A percentile compares a stretch with the other conserved stretches of the same genome.
phyloP scores from a whole-genome alignment of 2,113 vertebrate species.

The Mobula birostris region DNA sequence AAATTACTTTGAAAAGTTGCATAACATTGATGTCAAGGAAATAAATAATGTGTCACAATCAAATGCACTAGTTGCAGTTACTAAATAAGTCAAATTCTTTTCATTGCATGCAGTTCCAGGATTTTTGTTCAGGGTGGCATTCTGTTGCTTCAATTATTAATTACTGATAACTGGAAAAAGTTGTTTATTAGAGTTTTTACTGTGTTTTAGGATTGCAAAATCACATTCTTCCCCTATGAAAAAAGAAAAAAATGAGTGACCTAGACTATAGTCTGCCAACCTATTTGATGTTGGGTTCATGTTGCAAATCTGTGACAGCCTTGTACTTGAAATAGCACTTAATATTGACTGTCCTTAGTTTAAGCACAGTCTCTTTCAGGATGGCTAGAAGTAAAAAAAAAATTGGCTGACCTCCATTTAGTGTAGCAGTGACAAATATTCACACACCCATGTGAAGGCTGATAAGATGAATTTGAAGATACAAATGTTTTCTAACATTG shows the following conservation, averaged over 20 bases:
- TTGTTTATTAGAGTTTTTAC: not conserved
- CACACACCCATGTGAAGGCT: not conserved
- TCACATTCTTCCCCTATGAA: not conserved
- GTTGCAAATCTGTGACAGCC: not conserved
- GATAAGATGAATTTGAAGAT: not conserved
- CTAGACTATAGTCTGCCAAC: not conserved
- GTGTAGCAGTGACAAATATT: not conserved
- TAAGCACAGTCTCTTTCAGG: not conserved
- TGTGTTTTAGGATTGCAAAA: not conserved
- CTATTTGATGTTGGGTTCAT: not conserved
- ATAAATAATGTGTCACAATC: not conserved
- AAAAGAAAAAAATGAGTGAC: not conserved
- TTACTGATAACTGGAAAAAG: not conserved
- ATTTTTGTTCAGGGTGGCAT: not conserved
- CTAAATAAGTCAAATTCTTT: not conserved
- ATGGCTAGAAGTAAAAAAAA: not conserved
- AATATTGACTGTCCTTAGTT: not conserved
- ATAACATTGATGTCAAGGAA: not conserved
- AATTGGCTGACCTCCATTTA: not conserved
- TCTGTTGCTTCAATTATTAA: not conserved
- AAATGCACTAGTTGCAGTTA: not conserved
- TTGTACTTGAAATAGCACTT: not conserved
- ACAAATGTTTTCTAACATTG: not conserved
- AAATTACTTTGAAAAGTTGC: no score
- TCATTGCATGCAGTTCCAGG: not conserved